A percentile compares a stretch with the other conserved stretches of the same genome.
These are phyloP conservation scores for Drosophila suboccidentalis DNA, from an alignment of 2,888 invertebrate genomes.

Conservation along the genomic window DNA sequence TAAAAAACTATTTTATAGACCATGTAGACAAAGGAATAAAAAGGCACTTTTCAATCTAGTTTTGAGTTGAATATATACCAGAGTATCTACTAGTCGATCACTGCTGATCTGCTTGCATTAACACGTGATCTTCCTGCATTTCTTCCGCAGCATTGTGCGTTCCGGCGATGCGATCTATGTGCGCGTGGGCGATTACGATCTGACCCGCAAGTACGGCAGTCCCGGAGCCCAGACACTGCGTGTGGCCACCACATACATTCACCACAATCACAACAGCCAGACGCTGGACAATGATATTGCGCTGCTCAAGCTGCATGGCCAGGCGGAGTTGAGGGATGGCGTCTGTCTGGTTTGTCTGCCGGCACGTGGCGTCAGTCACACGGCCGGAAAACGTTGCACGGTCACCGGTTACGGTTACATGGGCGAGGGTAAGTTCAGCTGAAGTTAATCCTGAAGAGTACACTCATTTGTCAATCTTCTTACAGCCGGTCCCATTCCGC, in stretches of 20 bases:
- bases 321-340: conserved; percentile 94
- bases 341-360: conserved; percentile 92
- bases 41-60: no score
- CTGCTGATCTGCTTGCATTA: not conserved
- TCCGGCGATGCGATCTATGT: conserved; percentile 97
- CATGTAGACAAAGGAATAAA: no score
- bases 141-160: conserved; percentile 91
- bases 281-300: conserved; percentile 98
- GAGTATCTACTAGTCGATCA: not conserved
- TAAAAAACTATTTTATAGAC: no score
- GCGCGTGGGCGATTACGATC: conserved; percentile 96
- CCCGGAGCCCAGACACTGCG: conserved; percentile 96
- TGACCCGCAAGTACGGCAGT: conserved; percentile 95
- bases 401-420: conserved; percentile 98
- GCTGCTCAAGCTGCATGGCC: conserved; percentile 94
- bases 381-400: conserved; percentile 95
- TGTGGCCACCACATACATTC: conserved; percentile 97
- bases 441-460: not conserved
- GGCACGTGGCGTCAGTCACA: conserved; percentile 94
- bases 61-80: no score
- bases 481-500: conserved; percentile 94
- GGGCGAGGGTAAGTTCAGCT: conserved; percentile 91
- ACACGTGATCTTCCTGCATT: not conserved
- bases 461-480: not conserved
- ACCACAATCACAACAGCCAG: conserved; percentile 98